Evolutionary conservation across 2,888 invertebrate genomes (phyloP).

Genomic region (Leptogaster cylindrica): DNA sequence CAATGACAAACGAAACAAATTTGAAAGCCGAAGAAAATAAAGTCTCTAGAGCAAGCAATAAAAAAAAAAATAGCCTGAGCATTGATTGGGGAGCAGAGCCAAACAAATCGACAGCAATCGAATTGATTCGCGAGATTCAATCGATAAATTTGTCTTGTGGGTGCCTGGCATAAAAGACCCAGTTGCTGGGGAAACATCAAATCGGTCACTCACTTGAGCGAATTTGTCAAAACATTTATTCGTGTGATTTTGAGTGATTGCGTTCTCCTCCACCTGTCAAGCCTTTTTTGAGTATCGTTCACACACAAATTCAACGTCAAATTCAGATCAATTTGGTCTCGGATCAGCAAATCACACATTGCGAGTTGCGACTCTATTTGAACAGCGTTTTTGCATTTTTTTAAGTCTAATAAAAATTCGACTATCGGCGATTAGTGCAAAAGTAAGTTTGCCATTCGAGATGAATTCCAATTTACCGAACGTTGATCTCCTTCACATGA

Average conservation of each 20-base stretch:
- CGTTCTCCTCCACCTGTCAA: conserved; percentile 22
- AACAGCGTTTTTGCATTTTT: not conserved
- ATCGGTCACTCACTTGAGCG: conserved; percentile 10
- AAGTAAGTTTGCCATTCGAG: not conserved
- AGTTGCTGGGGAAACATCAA: no score
- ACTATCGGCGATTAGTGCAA: not conserved
- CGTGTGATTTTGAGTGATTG: conserved; percentile 6
- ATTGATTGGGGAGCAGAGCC: no score
- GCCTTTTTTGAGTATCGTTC: conserved; percentile 18
- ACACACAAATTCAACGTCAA: conserved; percentile 23
- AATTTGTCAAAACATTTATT: conserved; percentile 35
- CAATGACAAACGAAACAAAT: no score
- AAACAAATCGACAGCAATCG: no score
- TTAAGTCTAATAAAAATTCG: not conserved
- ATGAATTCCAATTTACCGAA: conserved; percentile 6
- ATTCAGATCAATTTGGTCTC: conserved; percentile 16
- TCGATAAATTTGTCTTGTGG: no score
- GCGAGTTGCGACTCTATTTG: no score
- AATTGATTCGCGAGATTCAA: no score
- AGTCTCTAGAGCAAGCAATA: no score
- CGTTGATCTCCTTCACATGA: conserved; percentile 10
- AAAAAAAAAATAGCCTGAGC: no score
- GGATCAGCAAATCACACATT: conserved; percentile 4
- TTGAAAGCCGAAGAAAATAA: no score
- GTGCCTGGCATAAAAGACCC: no score